Base-by-base conservation (phyloP, 2,113 vertebrate species). In the Urocolius indicus region DNA sequence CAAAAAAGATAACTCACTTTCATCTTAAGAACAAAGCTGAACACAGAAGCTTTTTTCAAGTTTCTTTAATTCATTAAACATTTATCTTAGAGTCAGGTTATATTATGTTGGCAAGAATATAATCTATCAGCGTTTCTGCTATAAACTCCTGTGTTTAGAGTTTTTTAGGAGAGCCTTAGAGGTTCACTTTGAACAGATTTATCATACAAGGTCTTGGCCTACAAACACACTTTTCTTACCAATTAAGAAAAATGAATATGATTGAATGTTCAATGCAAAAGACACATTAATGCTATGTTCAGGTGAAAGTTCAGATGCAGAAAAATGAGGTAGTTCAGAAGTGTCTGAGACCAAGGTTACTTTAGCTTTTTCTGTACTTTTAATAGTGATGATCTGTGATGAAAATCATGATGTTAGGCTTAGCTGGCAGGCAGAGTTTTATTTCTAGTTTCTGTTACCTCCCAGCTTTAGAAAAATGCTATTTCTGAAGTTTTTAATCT, bases 11-110 rank as follows among this genome's bases (percentile, higher is more conserved):
- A 96, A 96, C 97, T 98, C 94, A 69, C 98, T 98, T 98, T 98
- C 96, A 98, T 98, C 98, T 98, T 6, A 1, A 97, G 97, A 98
- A 97, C 97, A 98, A 97, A 98, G 96, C 94, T 96, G 86, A 96
- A 80, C 88, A 96, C 94, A 94, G 93, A 95, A 71, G 83, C 73
- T 97, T 94, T 97, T 97, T 96, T 93, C 91, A 97, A 96, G 88
- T 96, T 98, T 87, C n/a, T 95, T 96, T 88, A 97, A 97, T 98
- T 98, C 98, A 97, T 98, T 95, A 98, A 98, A 98, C 96, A 98
- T 98, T 98, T 97, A 98, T 98, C 92, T 97, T 94, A 43, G 10
- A 97, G 96, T 97, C 95, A 96, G 95, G 94, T 97, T 97, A 92
- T 95, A 96, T 98, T 98, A 97, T 43, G 92, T 94, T 86, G 86